phyloP scores from a whole-genome alignment of 1,140 invertebrate genomes.

The Drosophila mayri region DNA sequence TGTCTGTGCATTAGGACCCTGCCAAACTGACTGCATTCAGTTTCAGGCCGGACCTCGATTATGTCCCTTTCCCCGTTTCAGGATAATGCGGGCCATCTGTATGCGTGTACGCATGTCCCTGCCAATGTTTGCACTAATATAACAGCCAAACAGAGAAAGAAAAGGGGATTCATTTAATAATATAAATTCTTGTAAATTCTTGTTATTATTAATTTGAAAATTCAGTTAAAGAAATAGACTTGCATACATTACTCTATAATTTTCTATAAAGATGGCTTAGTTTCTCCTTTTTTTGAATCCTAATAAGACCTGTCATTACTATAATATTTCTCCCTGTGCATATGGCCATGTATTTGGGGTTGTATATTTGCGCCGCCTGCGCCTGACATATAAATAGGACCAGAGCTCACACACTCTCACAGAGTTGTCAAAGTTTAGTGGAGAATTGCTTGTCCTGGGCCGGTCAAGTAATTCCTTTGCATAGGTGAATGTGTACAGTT shows the following conservation, averaged over 20 bases:
- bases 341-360: slow-evolving; percentile 18
- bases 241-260: not conserved
- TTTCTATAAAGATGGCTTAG: not conserved
- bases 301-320: no score
- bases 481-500: slow-evolving; percentile 52
- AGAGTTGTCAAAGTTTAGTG: slow-evolving; percentile 52
- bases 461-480: slow-evolving; percentile 47
- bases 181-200: not conserved
- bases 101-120: slow-evolving; percentile 71
- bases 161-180: not conserved
- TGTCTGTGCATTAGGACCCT: slow-evolving; percentile 52
- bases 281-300: not conserved
- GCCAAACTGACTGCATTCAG: slow-evolving; percentile 63
- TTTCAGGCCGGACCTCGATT: slow-evolving; percentile 33
- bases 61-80: not conserved
- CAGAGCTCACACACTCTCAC: slow-evolving; percentile 17
- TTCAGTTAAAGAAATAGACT: not conserved
- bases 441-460: slow-evolving; percentile 23
- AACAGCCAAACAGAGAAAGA: slow-evolving; percentile 18
- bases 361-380: slow-evolving; percentile 53
- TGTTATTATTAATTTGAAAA: not conserved
- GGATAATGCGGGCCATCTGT: slow-evolving; percentile 80
- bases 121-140: slow-evolving; percentile 63
- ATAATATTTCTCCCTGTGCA: not conserved
- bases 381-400: slow-evolving; percentile 68